Percentiles rank a stretch among this genome's conserved stretches.
Evolutionary conservation across 1,140 invertebrate species (phyloP).

Genomic region (Druon quercuslanigerum): DNA sequence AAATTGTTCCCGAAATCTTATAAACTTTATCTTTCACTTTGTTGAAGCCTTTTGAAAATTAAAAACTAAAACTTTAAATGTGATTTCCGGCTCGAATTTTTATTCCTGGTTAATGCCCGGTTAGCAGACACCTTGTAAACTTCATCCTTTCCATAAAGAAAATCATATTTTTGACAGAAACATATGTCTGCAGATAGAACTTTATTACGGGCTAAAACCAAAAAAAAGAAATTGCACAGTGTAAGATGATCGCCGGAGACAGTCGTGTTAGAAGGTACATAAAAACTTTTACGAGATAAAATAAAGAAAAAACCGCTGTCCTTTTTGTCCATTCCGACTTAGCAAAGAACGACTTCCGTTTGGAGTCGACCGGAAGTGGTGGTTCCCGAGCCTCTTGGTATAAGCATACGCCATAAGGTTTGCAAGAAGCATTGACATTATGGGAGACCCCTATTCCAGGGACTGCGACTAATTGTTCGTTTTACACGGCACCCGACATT

Average conservation of each 20-base stretch:
- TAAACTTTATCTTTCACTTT: no score
- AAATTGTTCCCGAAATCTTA: no score
- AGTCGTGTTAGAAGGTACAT: background rate
- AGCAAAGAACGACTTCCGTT: slow-evolving; percentile 23
- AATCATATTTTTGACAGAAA: no score
- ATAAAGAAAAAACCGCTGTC: background rate
- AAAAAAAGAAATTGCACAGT: background rate
- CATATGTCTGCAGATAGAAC: no score
- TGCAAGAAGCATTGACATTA: slow-evolving; percentile 41
- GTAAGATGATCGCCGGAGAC: background rate
- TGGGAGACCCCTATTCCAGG: slow-evolving; percentile 16
- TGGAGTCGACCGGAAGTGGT: background rate
- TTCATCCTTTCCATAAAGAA: no score
- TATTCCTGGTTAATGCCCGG: no score
- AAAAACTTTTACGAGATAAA: slow-evolving; percentile 12
- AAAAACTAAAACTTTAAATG: no score
- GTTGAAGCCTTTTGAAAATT: no score
- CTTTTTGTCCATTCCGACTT: slow-evolving; percentile 1
- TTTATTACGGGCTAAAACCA: background rate
- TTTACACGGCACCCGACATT: slow-evolving; percentile 36
- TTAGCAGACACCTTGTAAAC: no score
- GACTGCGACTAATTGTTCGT: slow-evolving; percentile 42
- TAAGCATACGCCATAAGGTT: background rate
- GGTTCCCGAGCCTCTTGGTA: background rate
- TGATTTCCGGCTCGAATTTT: no score